These are phyloP conservation scores for Anguilla megastoma DNA, from an alignment of 2,797 vertebrate genomes.

Conservation along the genomic window DNA sequence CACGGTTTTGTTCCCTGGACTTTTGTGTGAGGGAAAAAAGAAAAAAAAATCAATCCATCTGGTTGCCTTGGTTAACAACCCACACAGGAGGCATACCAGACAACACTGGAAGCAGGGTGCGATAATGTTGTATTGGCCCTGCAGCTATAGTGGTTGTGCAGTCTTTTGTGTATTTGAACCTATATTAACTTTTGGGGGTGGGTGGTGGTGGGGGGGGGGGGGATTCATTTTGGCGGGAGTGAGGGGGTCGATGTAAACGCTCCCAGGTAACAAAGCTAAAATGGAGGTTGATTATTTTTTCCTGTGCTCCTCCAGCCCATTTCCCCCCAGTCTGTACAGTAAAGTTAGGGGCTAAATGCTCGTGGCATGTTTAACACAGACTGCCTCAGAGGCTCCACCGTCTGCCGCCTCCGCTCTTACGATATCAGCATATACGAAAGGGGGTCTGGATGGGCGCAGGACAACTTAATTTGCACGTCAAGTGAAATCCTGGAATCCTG, in stretches of 20 bases:
- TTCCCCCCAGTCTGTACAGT: neutral
- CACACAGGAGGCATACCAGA: neutral
- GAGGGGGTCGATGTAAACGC: neutral
- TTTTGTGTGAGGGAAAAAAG: neutral
- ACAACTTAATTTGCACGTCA: neutral
- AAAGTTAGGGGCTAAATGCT: neutral
- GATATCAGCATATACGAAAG: neutral
- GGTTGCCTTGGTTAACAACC: neutral
- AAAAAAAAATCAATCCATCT: neutral
- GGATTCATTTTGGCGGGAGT: neutral
- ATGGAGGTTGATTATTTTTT: neutral
- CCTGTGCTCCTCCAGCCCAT: neutral
- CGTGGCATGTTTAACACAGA: neutral
- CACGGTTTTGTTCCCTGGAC: neutral
- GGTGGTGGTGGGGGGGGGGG: too few species aligned
- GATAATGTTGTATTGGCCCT: neutral
- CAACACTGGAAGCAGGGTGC: neutral
- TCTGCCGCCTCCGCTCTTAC: neutral
- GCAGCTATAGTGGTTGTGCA: neutral
- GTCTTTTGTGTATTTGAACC: too few species aligned
- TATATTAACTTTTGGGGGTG: too few species aligned
- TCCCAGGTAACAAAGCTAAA: neutral
- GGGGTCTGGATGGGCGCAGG: neutral
- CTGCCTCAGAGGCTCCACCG: neutral
- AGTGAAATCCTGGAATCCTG: neutral